Conservation (phyloP, 2,113 vertebrate genomes). For the Sciurus niger region DNA sequence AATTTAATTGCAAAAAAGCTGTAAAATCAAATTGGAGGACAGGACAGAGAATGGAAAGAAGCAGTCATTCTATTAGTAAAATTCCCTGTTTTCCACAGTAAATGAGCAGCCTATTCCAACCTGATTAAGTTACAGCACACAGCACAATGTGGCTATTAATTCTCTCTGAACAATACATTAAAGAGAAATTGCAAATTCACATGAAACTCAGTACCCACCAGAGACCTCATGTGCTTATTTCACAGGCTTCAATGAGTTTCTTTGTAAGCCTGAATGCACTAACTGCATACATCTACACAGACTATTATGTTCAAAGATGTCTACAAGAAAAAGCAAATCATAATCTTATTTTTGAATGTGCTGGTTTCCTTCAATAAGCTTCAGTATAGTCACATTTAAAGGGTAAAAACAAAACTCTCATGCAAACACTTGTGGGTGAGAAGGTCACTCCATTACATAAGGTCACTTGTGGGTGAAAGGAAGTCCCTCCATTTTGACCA, state of each 20-base stretch:
- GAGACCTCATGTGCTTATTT: background rate
- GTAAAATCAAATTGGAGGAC: background rate
- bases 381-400: background rate
- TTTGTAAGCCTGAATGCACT: background rate
- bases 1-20: background rate
- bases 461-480: background rate
- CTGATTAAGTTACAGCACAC: slow-evolving; percentile 36
- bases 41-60: background rate
- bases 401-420: background rate
- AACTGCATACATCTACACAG: background rate
- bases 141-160: slow-evolving; percentile 39
- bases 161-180: slow-evolving; percentile 14
- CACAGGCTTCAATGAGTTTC: background rate
- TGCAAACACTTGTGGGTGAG: background rate
- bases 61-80: background rate
- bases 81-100: slow-evolving; percentile 6
- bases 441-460: background rate
- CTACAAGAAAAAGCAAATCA: slow-evolving; percentile 47
- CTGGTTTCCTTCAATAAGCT: background rate
- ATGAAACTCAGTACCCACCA: slow-evolving; percentile 35
- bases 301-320: slow-evolving; percentile 14
- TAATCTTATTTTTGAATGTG: slow-evolving; percentile 50
- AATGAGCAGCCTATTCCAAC: slow-evolving; percentile 51
- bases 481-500: background rate
- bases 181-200: slow-evolving; percentile 64